phyloP scores from a whole-genome alignment of 1,140 invertebrate species.

The Ceratina calcarata region DNA sequence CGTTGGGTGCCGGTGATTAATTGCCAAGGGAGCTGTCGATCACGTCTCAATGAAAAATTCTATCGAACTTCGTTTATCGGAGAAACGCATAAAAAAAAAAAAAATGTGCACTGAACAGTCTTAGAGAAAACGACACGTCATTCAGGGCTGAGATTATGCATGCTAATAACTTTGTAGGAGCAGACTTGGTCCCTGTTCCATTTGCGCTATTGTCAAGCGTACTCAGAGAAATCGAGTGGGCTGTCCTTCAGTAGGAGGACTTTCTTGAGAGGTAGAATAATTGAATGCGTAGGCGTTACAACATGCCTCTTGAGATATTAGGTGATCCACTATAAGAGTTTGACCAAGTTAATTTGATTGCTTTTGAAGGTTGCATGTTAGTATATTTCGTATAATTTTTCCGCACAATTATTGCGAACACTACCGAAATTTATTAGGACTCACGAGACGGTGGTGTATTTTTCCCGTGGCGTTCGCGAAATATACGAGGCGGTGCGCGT shows the following conservation, averaged over 20 bases:
- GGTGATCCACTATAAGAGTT: no score
- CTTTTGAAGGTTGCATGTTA: no score
- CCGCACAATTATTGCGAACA: not conserved
- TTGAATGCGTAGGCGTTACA: conserved; percentile 18
- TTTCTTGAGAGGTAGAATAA: conserved; percentile 18
- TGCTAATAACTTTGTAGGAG: conserved; percentile 37
- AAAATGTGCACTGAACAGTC: not conserved
- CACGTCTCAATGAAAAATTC: no score
- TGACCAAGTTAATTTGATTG: not conserved
- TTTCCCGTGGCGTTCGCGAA: conserved; percentile 15
- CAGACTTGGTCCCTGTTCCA: not conserved
- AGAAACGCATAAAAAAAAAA: not conserved
- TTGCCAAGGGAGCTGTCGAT: not conserved
- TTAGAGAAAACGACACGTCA: no score
- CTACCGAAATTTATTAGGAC: conserved; percentile 7
- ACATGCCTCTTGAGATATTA: not conserved
- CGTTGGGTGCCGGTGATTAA: conserved; percentile 23
- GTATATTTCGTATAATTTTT: no score
- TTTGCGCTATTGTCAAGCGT: not conserved
- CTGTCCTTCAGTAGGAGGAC: not conserved
- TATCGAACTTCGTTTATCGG: no score
- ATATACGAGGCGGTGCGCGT: conserved; percentile 20
- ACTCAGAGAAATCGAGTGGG: conserved; percentile 10
- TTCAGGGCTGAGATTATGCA: conserved; percentile 8
- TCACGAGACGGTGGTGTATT: not conserved